Conservation (phyloP, 2,113 vertebrate species). For the Podarcis muralis region DNA sequence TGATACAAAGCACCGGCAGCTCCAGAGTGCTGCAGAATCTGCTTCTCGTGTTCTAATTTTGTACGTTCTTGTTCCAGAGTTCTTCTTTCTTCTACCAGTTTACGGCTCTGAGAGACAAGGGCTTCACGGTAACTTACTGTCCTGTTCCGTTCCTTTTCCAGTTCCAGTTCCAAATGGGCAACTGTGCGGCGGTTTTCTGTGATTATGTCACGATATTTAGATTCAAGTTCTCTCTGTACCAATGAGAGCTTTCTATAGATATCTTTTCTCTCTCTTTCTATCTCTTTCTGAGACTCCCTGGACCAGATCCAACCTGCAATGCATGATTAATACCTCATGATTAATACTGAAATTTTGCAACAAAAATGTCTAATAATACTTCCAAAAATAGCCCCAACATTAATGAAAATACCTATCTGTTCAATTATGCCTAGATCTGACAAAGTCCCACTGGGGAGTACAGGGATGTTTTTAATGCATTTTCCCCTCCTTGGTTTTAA, state of each 20-base stretch:
- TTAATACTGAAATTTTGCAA: rapidly evolving
- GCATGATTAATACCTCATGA: neutral
- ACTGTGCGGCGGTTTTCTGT: conserved; percentile 81
- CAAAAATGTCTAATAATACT: neutral
- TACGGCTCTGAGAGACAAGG: conserved; percentile 87
- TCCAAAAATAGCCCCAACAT: neutral
- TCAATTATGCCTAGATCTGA: neutral
- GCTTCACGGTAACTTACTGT: conserved; percentile 88
- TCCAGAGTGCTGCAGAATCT: conserved; percentile 73
- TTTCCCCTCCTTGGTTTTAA: no score
- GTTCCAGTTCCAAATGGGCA: conserved; percentile 87
- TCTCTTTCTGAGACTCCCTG: conserved; percentile 90
- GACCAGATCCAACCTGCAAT: conserved; percentile 95
- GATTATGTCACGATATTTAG: conserved; percentile 85
- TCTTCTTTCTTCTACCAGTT: conserved; percentile 86
- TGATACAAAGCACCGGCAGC: conserved; percentile 75
- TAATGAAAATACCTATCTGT: neutral
- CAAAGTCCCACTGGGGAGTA: neutral
- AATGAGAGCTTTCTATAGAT: conserved; percentile 75
- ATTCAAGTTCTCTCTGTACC: conserved; percentile 83
- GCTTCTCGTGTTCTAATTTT: conserved; percentile 81
- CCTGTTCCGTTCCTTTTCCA: conserved; percentile 90
- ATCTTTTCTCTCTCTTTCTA: conserved; percentile 81
- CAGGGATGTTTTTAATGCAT: no score
- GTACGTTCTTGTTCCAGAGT: conserved; percentile 83